phyloP scores from a whole-genome alignment of 2,113 vertebrate genomes.

The Atrichornis clamosus region DNA sequence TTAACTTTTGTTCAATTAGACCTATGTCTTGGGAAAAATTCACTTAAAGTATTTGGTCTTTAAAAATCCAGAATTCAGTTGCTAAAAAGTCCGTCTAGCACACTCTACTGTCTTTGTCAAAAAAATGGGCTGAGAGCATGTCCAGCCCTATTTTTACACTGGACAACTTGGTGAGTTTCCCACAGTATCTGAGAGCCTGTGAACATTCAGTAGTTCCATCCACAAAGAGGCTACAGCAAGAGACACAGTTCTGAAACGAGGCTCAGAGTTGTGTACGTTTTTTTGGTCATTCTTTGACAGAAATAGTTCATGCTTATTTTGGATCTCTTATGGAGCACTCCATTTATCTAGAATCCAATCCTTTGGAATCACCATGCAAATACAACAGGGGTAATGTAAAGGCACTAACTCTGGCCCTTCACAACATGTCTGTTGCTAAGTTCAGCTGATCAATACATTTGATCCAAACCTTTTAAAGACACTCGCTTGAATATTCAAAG shows the following conservation, averaged over 20 bases:
- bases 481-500: background rate
- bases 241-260: background rate
- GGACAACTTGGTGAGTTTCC: background rate
- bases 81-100: background rate
- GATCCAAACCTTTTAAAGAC: background rate
- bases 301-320: background rate
- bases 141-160: background rate
- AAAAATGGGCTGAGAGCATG: rapidly evolving
- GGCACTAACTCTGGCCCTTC: background rate
- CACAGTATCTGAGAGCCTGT: background rate
- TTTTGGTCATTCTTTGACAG: background rate
- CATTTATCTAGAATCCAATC: background rate
- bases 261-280: background rate
- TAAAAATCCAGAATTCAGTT: background rate
- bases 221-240: background rate
- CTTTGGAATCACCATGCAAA: background rate
- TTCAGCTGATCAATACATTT: background rate
- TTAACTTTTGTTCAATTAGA: background rate
- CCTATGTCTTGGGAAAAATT: background rate
- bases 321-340: background rate
- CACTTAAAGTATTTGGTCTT: background rate
- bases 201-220: background rate
- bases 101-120: background rate
- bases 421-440: background rate
- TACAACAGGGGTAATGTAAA: background rate